Conservation (phyloP, 2,888 invertebrate species). For the Acanthococcus lagerstroemiae region DNA sequence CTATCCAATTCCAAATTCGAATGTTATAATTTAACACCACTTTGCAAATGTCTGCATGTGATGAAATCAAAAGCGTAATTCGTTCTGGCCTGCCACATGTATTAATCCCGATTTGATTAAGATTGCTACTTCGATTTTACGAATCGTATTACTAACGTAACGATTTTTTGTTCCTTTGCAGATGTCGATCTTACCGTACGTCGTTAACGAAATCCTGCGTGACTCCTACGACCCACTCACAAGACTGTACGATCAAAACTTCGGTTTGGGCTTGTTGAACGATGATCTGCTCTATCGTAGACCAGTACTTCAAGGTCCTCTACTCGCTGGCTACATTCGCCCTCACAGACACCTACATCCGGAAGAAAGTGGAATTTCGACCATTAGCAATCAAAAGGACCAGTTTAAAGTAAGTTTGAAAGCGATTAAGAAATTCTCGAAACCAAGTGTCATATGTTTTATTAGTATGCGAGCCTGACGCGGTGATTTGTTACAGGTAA, state of each 20-base stretch:
- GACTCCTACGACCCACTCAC: conserved; percentile 6
- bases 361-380: conserved; percentile 14
- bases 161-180: too few relatives aligned
- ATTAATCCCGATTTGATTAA: too few relatives aligned
- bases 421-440: not conserved
- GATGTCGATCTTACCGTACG: conserved; percentile 38
- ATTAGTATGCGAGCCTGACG: not conserved
- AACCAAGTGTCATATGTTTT: not conserved
- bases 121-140: too few relatives aligned
- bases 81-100: too few relatives aligned
- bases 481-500: conserved; percentile 39
- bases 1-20: too few relatives aligned
- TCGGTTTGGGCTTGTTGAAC: conserved; percentile 36
- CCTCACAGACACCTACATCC: conserved; percentile 10
- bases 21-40: too few relatives aligned
- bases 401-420: conserved; percentile 15
- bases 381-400: conserved; percentile 5
- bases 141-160: too few relatives aligned
- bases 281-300: conserved; percentile 27
- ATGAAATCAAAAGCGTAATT: too few relatives aligned
- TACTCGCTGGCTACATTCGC: conserved; percentile 15
- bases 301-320: not conserved
- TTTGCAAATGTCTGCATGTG: too few relatives aligned
- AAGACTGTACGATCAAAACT: conserved; percentile 37
- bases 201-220: conserved; percentile 36